These are phyloP conservation scores for Ichneumoninae sp. DNA, from an alignment of 2,888 invertebrate genomes.

Conservation along the genomic window DNA sequence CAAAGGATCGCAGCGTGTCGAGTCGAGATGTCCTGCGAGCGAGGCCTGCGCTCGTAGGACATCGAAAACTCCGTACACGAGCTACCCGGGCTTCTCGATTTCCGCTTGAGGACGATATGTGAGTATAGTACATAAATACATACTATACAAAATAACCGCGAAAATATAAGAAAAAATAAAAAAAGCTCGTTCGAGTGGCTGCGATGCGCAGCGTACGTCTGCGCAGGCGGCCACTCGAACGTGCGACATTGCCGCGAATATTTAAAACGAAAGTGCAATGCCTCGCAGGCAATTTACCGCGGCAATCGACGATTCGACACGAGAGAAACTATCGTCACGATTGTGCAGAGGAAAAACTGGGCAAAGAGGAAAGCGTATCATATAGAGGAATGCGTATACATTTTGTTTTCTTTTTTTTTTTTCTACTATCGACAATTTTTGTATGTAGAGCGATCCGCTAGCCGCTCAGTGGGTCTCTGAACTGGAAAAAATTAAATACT, in stretches of 20 bases:
- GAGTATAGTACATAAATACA: slow-evolving; percentile 13
- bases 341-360: slow-evolving; percentile 16
- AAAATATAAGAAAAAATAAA: slow-evolving; percentile 1
- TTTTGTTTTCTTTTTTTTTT: slow-evolving; percentile 40
- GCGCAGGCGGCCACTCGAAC: slow-evolving; percentile 35
- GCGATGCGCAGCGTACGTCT: slow-evolving; percentile 63
- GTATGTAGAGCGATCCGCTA: slow-evolving; percentile 14
- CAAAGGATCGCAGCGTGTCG: slow-evolving; percentile 67
- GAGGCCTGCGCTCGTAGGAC: slow-evolving; percentile 83
- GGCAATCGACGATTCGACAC: slow-evolving; percentile 60
- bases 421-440: slow-evolving; percentile 40
- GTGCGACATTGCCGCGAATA: neutral
- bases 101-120: slow-evolving; percentile 37
- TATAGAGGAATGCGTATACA: slow-evolving; percentile 37
- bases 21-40: slow-evolving; percentile 79
- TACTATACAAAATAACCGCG: slow-evolving; percentile 45
- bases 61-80: slow-evolving; percentile 76
- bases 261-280: neutral
- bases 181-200: slow-evolving; percentile 18
- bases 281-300: neutral
- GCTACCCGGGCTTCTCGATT: slow-evolving; percentile 63
- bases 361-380: slow-evolving; percentile 33
- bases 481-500: neutral
- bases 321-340: slow-evolving; percentile 1
- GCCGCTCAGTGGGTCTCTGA: slow-evolving; percentile 8